Evolutionary conservation across 2,797 vertebrate species (phyloP), one percentile per base, ranked within the genome.

Genomic region (Tenualosa ilisha): DNA sequence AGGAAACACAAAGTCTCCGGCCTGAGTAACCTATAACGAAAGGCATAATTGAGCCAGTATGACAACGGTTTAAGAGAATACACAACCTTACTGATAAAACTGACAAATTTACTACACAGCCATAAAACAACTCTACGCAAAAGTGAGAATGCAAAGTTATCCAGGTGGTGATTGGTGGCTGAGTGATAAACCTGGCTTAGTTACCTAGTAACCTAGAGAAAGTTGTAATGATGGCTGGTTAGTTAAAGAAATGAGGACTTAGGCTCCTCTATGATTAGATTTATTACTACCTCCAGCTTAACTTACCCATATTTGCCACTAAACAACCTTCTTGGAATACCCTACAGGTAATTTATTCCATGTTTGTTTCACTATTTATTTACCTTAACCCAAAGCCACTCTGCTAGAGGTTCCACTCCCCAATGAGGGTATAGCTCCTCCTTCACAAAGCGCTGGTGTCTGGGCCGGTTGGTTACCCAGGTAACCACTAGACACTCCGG

Each of bases 381-480:
- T 93, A 97, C 96, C 96, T 99, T 99, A 31, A 99, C 96, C 98
- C 98, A 99, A 87, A 97, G 96, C 98, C 98, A 99, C 86, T 98
- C 95, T 0, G 96, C 97, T 68, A 97, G 87, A 0, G 94, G 91
- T 86, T 96, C 92, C 50, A 99, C 92, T 0, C 95, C 96, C 98
- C 98, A 99, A 84, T 95, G 93, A 6, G 98, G 97, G 90, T 97
- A 99, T 84, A 99, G 97, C 79, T 99, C 97, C 6, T 98, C 96
- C 31, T 94, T 95, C 68, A 99, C 95, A 82, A 97, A 99, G 8
- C 91, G 95, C 61, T 96, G 91, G 85, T 98, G 97, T 85, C 96
- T 97, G 83, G 97, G 96, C 59, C 96, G 96, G 86, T 99, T 99
- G 20, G 98, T 99, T 87, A 99, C 98, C 98, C 98, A 99, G 0